Evolutionary conservation across 2,113 vertebrate species (phyloP), one percentile per base, ranked within the genome.

Genomic region (Phrynosoma platyrhinos): DNA sequence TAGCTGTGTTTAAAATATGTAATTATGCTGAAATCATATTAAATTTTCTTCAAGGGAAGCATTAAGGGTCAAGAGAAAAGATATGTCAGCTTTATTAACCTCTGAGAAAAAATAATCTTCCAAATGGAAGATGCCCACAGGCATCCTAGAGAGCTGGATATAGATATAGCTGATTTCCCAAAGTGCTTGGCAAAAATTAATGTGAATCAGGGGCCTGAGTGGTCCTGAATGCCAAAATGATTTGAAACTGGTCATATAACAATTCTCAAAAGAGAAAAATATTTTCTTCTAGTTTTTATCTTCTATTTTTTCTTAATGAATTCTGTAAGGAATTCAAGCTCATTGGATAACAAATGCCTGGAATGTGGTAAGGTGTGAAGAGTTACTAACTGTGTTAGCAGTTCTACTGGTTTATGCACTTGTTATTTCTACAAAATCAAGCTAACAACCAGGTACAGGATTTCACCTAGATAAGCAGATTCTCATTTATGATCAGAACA

Each of bases 41-140:
- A 81, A 0, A 2, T 93, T 91, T 91, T 88, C 62, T 10, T 91
- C 64, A 66, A 72, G 14, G 89, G 47, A 14, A 1, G 0, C 9
- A 66, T 2, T 9, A 7, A 5, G 87, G 13, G 85, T 87, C 86
- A 89, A 42, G 89, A 87, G 68, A 82, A 47, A 23, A 42, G 9
- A 52, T 58, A n/a, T 79, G 79, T 78, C 84, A 84, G 36, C 87
- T 90, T 83, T 90, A 5, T 85, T 89, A 91, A 91, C 75, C 47
- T 7, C n/a, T 27, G 90, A 90, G 36, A 66, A 83, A 94, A 92
- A 88, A 27, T 30, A 32, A 75, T 81, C 81, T 36, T 0, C 1
- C 84, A 68, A 89, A 72, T 83, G 90, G 64, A 82, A 69, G 87
- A 85, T 86, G 89, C 90, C 71, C 40, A 78, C 83, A 89, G 88